These are phyloP conservation scores for Sitobion miscanthi DNA, from an alignment of 1,140 invertebrate genomes.

Conservation along the genomic window DNA sequence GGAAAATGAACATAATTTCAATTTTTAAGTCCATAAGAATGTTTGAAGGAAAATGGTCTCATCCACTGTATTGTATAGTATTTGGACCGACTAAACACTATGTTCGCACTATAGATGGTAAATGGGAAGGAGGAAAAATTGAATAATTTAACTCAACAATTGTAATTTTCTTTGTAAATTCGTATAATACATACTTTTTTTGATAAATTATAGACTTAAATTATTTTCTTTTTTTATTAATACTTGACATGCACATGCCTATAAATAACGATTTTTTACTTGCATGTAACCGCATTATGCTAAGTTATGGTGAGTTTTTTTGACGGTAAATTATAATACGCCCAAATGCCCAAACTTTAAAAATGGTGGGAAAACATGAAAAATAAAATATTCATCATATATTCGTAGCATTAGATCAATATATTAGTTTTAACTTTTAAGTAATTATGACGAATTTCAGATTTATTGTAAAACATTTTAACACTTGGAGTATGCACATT, in stretches of 20 bases:
- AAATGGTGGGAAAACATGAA: not conserved
- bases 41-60: not conserved
- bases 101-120: not conserved
- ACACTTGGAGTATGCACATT: not conserved
- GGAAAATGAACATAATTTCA: not conserved
- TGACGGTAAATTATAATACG: not conserved
- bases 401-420: too few relatives aligned
- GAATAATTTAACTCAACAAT: not conserved
- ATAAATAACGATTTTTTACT: not conserved
- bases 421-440: too few relatives aligned
- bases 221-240: not conserved
- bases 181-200: not conserved
- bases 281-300: not conserved
- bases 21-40: too few relatives aligned
- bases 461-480: not conserved
- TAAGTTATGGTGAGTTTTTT: not conserved
- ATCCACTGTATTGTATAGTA: not conserved
- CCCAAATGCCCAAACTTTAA: not conserved
- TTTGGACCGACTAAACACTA: not conserved
- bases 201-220: not conserved
- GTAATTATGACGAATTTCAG: not conserved
- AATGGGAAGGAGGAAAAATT: not conserved
- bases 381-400: not conserved
- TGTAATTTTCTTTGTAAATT: not conserved
- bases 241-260: not conserved